Evolutionary conservation across 2,888 invertebrate species (phyloP).

Genomic region (Timema podura): DNA sequence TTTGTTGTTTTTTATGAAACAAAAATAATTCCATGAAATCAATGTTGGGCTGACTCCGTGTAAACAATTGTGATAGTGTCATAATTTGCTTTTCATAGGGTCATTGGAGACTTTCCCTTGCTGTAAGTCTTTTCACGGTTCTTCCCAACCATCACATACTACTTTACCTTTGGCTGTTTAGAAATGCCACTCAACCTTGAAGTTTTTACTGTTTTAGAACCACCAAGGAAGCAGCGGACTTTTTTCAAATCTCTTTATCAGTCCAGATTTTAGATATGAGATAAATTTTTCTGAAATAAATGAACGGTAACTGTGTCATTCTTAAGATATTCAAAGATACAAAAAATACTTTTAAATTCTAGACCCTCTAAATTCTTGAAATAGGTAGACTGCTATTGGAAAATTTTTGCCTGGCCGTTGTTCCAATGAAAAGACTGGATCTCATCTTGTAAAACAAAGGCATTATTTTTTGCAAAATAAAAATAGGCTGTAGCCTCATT

Average conservation of each 20-base stretch:
- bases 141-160: background rate
- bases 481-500: background rate
- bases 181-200: constrained; percentile 11
- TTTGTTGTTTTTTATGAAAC: background rate
- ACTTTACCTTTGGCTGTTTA: background rate
- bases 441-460: background rate
- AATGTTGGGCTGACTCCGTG: background rate
- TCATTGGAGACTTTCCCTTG: background rate
- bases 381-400: background rate
- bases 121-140: constrained; percentile 11
- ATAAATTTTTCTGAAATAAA: background rate
- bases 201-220: background rate
- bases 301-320: no score
- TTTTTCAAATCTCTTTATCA: background rate
- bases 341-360: background rate
- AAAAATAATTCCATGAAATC: background rate
- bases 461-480: no score
- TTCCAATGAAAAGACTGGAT: background rate
- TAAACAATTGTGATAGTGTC: constrained; percentile 7
- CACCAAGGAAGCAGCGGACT: background rate
- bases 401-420: background rate
- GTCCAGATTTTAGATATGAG: background rate
- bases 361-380: background rate
- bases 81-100: constrained; percentile 3
- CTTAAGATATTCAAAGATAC: no score